A percentile compares a stretch with the other conserved stretches of the same genome.
Evolutionary conservation across 2,888 invertebrate genomes (phyloP).

Genomic region (Eugnorisma glareosa): DNA sequence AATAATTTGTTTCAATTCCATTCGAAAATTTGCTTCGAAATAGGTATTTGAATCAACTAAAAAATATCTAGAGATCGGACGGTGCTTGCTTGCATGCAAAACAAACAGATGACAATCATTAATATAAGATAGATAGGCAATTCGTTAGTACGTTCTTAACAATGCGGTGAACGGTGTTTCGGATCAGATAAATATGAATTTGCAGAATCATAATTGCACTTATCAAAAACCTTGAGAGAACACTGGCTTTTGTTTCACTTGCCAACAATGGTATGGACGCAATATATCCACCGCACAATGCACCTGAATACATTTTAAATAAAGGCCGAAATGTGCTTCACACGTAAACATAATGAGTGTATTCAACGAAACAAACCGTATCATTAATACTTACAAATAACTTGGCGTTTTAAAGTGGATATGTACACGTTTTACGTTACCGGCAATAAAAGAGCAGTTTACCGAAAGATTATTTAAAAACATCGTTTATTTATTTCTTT

Average conservation of each 20-base stretch:
- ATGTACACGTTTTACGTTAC: conserved; percentile 27
- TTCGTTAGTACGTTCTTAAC: conserved; percentile 48
- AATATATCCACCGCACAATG: conserved; percentile 72
- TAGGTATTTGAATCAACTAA: conserved; percentile 1
- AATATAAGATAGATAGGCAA: conserved; percentile 26
- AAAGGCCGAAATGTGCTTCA: conserved; percentile 74
- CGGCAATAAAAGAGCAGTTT: background rate
- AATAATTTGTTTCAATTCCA: conserved; percentile 3
- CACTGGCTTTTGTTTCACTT: conserved; percentile 76
- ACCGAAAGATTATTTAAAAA: too few relatives aligned
- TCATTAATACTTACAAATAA: conserved; percentile 60
- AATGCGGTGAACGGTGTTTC: conserved; percentile 62
- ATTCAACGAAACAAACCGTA: conserved; percentile 60
- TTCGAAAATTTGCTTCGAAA: background rate
- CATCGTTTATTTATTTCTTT: too few relatives aligned
- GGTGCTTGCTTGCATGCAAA: background rate
- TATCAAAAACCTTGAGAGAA: conserved; percentile 78
- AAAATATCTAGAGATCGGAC: conserved; percentile 2
- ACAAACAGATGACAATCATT: conserved; percentile 36
- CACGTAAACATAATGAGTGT: conserved; percentile 70
- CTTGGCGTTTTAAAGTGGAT: conserved; percentile 29
- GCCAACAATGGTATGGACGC: conserved; percentile 75
- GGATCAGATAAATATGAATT: conserved; percentile 76
- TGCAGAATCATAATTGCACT: conserved; percentile 77
- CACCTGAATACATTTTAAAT: conserved; percentile 72